A percentile compares a stretch with the other conserved stretches of the same genome.
phyloP scores from a whole-genome alignment of 2,888 invertebrate species.

The Fragum whitleyi region DNA sequence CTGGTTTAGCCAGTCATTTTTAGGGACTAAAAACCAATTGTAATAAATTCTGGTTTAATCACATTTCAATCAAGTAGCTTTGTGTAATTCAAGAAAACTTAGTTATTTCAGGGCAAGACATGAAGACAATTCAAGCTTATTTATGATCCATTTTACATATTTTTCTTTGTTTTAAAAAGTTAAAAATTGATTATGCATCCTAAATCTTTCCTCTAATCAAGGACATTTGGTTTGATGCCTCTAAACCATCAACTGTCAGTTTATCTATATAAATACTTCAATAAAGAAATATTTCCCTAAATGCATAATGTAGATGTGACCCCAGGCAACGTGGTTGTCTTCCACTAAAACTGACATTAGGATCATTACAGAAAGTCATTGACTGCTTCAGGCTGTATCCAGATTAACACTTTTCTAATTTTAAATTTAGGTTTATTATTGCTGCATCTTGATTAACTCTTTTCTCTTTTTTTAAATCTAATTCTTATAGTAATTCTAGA shows the following conservation, averaged over 20 bases:
- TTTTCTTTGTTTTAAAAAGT: background rate
- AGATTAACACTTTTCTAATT: slow-evolving; percentile 5
- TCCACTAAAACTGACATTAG: slow-evolving; percentile 14
- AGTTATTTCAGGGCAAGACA: too few relatives aligned
- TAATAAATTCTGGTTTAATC: too few relatives aligned
- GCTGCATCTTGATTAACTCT: too few relatives aligned
- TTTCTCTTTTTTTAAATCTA: too few relatives aligned
- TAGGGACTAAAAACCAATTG: too few relatives aligned
- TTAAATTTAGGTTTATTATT: too few relatives aligned
- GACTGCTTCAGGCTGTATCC: slow-evolving; percentile 16
- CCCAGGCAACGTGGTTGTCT: slow-evolving; percentile 7
- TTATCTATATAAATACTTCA: slow-evolving; percentile 26
- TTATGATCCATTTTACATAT: too few relatives aligned
- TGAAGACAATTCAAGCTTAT: too few relatives aligned
- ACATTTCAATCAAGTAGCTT: too few relatives aligned
- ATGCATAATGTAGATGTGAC: slow-evolving; percentile 12
- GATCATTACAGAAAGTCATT: slow-evolving; percentile 25
- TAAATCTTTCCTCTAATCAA: background rate
- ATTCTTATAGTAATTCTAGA: too few relatives aligned
- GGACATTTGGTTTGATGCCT: slow-evolving; percentile 6
- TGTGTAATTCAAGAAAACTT: too few relatives aligned
- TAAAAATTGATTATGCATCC: background rate
- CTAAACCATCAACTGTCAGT: slow-evolving; percentile 13
- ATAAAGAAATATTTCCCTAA: slow-evolving; percentile 26
- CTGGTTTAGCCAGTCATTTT: too few relatives aligned